Evolutionary conservation across 2,113 vertebrate genomes (phyloP), one percentile per base, ranked within the genome.

Genomic region (Prunella himalayana): DNA sequence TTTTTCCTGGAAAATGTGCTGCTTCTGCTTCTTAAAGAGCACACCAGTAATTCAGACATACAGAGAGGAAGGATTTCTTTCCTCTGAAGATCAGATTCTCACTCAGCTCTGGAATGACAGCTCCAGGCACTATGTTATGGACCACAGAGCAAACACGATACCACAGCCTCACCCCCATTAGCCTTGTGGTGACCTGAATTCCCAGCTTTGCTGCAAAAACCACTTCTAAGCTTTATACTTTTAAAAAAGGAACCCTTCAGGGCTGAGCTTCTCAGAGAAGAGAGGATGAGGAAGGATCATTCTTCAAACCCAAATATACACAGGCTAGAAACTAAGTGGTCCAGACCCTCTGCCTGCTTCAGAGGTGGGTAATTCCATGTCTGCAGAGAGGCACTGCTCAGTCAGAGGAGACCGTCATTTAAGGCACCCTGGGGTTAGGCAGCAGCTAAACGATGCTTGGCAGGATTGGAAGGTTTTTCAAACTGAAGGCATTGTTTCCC

Each of bases 121-220:
- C 76, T 72, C 54, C 72, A 63, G 24, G 39, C 51, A 88, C 50
- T 45, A 15, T 0, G 2, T 10, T 49, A 77, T 1, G 4, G 56
- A 49, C 65, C 3, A 7, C 42, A 93, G 39, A 73, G 56, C 50
- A 76, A 86, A 82, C n/a, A 64, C 22, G 2, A 4, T 13, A 33
- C 51, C 24, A 20, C 20, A 76, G 61, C 57, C 49, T 63, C 4
- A 1, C 12, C 1, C 65, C 51, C 0, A 0, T 39, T 13, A 86
- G 73, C 60, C 41, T 39, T 11, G 1, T 7, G 14, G 24, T 1
- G 4, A 89, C 69, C 72, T 10, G 4, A 82, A 71, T 57, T 88
- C 63, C 37, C 18, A 15, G 61, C 61, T 90, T 66, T 66, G 47
- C 57, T 59, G 25, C 39, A 54, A 59, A 75, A 57, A 33, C 11